Base-by-base conservation (phyloP, 2,113 vertebrate species). In the Myodes glareolus region DNA sequence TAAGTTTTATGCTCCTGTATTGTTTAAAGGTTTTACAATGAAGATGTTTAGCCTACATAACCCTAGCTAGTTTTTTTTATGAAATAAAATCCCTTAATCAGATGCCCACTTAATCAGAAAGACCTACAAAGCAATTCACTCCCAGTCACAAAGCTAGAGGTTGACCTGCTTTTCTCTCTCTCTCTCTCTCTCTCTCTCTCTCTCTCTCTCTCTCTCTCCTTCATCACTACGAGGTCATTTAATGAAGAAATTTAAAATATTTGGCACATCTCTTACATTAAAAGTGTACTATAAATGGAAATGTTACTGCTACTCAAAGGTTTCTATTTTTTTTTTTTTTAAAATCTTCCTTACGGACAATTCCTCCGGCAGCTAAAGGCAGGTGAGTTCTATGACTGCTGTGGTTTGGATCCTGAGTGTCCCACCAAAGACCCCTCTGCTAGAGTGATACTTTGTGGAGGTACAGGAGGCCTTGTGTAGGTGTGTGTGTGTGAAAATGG, bases 221-320 rank as follows among this genome's bases (percentile, higher is more conserved):
- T 52, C 29, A 67, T 42, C 25, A 78, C 14, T 17, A 65, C 55
- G n/a, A 91, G 88, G 33, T 63, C 87, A 85, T 39, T 39, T 55
- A 50, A 12, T 77, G 36, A 82, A 89, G 42, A 75, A 27, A 86
- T 33, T 86, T 0, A 73, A 91, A 88, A 88, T 75, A 55, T 50
- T 70, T 42, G 65, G 47, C 77, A 75, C 16, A 78, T 78, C 92
- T 94, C 78, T 29, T 90, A 55, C 93, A 90, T 12, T 92, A 86
- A 63, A 72, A 39, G 1, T n/a, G 1, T 42, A 52, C 70, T 63
- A 36, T 29, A 91, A 93, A 73, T 36, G 65, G 39, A 63, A 88
- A 42, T 67, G 39, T 72, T 12, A 14, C 65, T 77, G 33, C 3
- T 82, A 6, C 27, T 72, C 94, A 81, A 95, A 72, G 50, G 6